phyloP scores from a whole-genome alignment of 2,113 vertebrate genomes.

The Seriola rivoliana region DNA sequence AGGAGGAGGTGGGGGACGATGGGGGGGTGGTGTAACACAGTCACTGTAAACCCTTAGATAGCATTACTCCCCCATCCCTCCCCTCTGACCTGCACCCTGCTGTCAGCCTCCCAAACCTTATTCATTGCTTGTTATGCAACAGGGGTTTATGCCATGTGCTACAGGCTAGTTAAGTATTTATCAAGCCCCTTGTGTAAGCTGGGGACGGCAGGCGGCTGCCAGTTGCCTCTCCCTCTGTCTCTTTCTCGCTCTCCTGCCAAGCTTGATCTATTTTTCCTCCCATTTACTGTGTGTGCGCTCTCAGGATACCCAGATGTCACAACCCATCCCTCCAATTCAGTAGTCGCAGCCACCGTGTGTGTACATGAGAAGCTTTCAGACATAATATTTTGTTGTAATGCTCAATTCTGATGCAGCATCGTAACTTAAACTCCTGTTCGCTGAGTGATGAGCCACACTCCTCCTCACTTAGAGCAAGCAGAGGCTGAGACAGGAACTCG shows the following conservation, averaged over 20 bases:
- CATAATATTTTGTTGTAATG: constrained; percentile 16
- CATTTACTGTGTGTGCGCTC: constrained; percentile 34
- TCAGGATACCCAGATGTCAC: constrained; percentile 40
- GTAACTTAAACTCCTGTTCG: background rate
- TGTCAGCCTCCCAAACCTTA: constrained; percentile 32
- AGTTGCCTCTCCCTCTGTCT: constrained; percentile 29
- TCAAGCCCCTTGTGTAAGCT: constrained; percentile 64
- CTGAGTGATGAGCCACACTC: background rate
- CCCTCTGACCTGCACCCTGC: constrained; percentile 19
- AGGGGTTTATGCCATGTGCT: constrained; percentile 57
- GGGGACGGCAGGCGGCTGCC: constrained; percentile 40
- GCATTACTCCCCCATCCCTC: background rate
- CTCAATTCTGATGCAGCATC: constrained; percentile 22
- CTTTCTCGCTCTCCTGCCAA: constrained; percentile 23
- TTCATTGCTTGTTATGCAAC: constrained; percentile 59
- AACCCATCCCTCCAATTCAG: constrained; percentile 17
- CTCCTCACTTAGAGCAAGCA: background rate
- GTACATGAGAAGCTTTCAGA: background rate
- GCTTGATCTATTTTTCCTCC: constrained; percentile 50
- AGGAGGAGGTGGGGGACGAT: background rate
- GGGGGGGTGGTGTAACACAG: background rate
- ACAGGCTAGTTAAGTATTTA: constrained; percentile 73
- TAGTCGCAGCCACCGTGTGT: background rate
- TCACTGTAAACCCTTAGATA: background rate
- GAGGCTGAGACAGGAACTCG: constrained; percentile 37